Evolutionary conservation across 2,797 vertebrate species (phyloP).

Genomic region (Phoxinus dragarum): DNA sequence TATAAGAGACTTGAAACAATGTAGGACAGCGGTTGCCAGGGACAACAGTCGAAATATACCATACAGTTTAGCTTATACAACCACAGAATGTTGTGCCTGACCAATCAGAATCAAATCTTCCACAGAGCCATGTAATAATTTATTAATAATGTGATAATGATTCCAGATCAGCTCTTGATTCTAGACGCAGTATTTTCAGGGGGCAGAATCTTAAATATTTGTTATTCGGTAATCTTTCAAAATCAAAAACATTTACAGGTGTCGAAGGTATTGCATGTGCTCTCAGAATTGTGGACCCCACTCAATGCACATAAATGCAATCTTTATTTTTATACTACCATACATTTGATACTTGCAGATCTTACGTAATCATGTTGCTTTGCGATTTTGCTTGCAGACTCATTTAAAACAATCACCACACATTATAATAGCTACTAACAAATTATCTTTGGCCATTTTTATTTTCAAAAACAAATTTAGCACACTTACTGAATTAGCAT

Average conservation of each 20-base stretch:
- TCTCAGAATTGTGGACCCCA: neutral
- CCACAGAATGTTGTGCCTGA: neutral
- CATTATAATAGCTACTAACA: neutral
- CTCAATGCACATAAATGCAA: neutral
- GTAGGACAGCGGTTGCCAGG: slow-evolving; percentile 14
- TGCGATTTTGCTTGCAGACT: neutral
- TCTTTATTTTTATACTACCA: neutral
- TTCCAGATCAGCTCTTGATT: neutral
- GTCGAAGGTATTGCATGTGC: neutral
- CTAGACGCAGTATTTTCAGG: neutral
- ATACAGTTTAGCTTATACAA: neutral
- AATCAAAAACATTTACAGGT: neutral
- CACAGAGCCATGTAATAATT: neutral
- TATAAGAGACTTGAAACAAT: slow-evolving; percentile 1
- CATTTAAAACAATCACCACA: too few relatives aligned
- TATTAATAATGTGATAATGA: neutral
- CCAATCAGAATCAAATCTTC: slow-evolving; percentile 10
- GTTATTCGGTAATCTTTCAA: neutral
- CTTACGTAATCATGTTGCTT: neutral
- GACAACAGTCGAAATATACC: slow-evolving; percentile 1
- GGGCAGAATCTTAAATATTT: neutral
- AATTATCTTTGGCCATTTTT: neutral
- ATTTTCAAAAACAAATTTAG: neutral
- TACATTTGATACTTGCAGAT: neutral
- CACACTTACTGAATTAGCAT: neutral